Evolutionary conservation across 2,113 vertebrate species (phyloP).

Genomic region (Passer montanus): DNA sequence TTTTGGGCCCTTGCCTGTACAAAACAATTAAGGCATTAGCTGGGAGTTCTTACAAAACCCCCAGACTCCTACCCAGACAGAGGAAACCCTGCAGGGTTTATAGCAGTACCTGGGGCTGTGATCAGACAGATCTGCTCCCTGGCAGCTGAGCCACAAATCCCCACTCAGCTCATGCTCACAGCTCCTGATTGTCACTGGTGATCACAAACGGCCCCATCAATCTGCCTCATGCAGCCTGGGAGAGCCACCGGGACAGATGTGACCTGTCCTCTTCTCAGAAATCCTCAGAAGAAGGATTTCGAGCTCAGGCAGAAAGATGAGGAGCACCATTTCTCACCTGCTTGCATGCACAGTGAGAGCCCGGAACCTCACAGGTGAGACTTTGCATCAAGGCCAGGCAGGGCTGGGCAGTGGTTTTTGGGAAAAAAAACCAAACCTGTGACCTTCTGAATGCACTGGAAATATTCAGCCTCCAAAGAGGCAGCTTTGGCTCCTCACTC

Average conservation of each 20-base stretch:
- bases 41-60: background rate
- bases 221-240: background rate
- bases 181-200: background rate
- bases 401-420: background rate
- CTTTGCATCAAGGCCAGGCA: background rate
- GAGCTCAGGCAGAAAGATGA: background rate
- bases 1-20: background rate
- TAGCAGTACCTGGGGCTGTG: background rate
- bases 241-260: background rate
- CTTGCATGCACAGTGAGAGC: background rate
- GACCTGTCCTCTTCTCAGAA: background rate
- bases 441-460: background rate
- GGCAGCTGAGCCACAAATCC: conserved; percentile 7
- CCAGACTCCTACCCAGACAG: background rate
- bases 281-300: background rate
- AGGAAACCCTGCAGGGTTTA: background rate
- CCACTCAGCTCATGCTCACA: background rate
- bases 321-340: background rate
- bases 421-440: background rate
- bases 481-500: background rate
- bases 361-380: background rate
- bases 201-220: conserved; percentile 4
- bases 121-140: background rate
- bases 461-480: background rate
- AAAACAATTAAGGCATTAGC: background rate